A percentile compares a stretch with the other conserved stretches of the same genome.
Evolutionary conservation across 2,888 invertebrate genomes (phyloP).

Genomic region (Lasioglossum malachurum): DNA sequence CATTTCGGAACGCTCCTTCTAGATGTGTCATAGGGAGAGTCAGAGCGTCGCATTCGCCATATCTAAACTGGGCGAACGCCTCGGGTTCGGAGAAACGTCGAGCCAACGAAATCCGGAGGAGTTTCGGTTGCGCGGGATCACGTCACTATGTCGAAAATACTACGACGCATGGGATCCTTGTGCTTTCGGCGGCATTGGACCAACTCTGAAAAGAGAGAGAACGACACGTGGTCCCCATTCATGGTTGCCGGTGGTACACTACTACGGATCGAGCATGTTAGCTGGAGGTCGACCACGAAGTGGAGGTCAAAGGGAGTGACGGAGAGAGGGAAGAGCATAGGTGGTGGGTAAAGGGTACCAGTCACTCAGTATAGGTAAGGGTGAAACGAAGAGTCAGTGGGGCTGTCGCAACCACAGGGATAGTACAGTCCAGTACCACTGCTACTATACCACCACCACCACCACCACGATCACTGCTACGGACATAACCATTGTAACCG

Average conservation of each 20-base stretch:
- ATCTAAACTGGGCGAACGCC: neutral
- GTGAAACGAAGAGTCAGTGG: conserved; percentile 69
- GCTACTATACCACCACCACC: conserved; percentile 12
- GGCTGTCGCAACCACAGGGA: conserved; percentile 50
- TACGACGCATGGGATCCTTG: conserved; percentile 62
- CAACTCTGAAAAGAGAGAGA: conserved; percentile 19
- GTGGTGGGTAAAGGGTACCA: conserved; percentile 46
- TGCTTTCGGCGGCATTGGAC: conserved; percentile 72
- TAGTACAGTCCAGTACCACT: conserved; percentile 37
- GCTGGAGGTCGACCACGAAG: conserved; percentile 66
- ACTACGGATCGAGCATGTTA: conserved; percentile 69
- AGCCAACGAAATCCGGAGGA: neutral
- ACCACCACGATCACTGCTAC: conserved; percentile 5
- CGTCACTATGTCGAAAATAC: conserved; percentile 52
- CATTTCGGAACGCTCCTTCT: neutral
- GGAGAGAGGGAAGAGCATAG: conserved; percentile 48
- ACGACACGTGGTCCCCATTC: conserved; percentile 80
- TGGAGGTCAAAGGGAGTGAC: conserved; percentile 62
- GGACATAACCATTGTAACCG: conserved; percentile 26
- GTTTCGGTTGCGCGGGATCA: conserved; percentile 32
- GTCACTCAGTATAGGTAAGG: conserved; percentile 66
- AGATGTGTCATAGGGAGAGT: neutral
- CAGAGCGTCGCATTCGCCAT: neutral
- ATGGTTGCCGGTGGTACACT: conserved; percentile 74
- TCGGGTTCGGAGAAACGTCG: neutral